These are phyloP conservation scores for Kryptolebias marmoratus DNA, from an alignment of 2,113 vertebrate species.

Conservation along the genomic window DNA sequence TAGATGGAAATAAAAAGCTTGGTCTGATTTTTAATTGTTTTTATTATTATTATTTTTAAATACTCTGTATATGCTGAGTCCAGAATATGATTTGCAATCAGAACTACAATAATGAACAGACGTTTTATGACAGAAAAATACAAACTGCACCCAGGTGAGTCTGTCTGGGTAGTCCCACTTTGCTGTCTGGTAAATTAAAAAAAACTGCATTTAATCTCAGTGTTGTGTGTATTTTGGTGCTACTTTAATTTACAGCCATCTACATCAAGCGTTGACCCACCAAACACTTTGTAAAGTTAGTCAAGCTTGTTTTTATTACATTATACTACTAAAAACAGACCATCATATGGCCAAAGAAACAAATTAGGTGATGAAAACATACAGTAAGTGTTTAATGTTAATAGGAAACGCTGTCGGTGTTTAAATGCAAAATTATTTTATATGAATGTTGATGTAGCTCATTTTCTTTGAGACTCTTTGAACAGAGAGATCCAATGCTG, in stretches of 20 bases:
- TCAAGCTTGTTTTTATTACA: too few relatives aligned
- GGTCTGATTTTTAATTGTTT: constrained; percentile 7
- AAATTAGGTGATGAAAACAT: too few relatives aligned
- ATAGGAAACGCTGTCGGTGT: too few relatives aligned
- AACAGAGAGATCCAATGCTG: too few relatives aligned
- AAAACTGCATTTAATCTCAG: background rate
- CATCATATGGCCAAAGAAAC: too few relatives aligned
- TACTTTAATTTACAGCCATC: background rate
- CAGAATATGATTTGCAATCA: constrained; percentile 11
- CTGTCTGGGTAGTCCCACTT: background rate
- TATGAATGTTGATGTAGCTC: too few relatives aligned
- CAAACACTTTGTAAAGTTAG: background rate
- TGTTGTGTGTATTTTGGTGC: background rate
- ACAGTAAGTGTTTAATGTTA: too few relatives aligned
- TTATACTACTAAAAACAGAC: too few relatives aligned
- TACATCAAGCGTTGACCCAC: background rate
- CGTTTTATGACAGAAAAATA: background rate
- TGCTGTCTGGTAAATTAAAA: background rate
- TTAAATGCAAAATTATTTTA: too few relatives aligned
- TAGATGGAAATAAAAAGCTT: constrained; percentile 42
- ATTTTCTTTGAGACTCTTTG: too few relatives aligned
- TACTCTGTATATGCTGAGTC: background rate
- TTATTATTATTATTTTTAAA: background rate
- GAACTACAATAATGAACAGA: constrained; percentile 9
- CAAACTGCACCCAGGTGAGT: background rate